Evolutionary conservation across 1,140 invertebrate species (phyloP), one percentile per base, ranked within the genome.

Genomic region (Coptotermes formosanus): DNA sequence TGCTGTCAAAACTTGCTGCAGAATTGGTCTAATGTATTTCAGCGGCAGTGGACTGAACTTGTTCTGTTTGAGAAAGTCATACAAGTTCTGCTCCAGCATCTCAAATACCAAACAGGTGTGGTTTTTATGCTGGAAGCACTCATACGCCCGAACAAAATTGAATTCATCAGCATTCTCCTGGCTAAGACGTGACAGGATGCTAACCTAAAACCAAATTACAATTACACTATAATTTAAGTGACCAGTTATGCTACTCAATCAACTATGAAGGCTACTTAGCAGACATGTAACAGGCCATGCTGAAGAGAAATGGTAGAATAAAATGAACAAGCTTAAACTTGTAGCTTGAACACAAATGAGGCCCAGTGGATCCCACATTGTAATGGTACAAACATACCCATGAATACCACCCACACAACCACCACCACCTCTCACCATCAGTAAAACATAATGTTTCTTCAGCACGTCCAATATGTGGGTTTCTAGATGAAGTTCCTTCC

Each of bases 141-240:
- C 99, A 91, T 98, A 99, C 23, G 98, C 99, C 86, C 99, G 97
- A 87, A 99, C 99, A 94, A 99, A 99, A 92, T 99, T 99, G 93
- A 97, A 98, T 93, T 99, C 98, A 91, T 99, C 99, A 88, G 98
- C 98, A 95, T 99, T 99, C 94, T 99, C 99, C 92, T 99, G 98
- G 90, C 97, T 99, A 23, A 99, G 93, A 88, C 98, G 95, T 86
- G 98, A 98, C 90, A 99, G 93, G 91, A 99, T 99, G 91, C 97
- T 98, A 88, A 98, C 97, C 95, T 96, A 89, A 52, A 88, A 88
- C 86, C 88, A 64, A 82, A 43, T 38, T 43, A 25, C 30, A 85
- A 86, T 55, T 55, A 55, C 14, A 16, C 52, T 3, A 14, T 9
- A 30, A 69, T 3, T 3, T n/a, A 69, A 8, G n/a, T n/a, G 3